Base-by-base conservation (phyloP, 2,797 vertebrate genomes). In the Cirrhinus molitorella region DNA sequence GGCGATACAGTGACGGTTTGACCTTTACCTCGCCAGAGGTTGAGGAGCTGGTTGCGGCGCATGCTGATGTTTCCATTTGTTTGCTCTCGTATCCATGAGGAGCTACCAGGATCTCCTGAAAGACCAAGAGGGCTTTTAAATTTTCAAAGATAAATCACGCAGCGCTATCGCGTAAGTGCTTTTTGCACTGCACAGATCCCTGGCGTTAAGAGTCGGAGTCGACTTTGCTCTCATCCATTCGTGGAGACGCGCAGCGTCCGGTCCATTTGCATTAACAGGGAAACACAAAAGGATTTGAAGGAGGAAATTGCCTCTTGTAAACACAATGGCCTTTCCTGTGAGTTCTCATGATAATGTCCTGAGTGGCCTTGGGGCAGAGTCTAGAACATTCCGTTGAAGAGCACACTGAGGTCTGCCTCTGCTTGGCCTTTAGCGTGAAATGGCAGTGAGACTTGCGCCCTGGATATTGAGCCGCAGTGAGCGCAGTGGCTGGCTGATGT, bases 271-370 rank as follows among this genome's bases (percentile, higher is more conserved):
- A 90, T 87, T 87, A 83, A 85, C 77, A 28, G 84, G 83, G 85
- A 86, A 87, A 83, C 82, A 81, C 81, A 88, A 88, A 88, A 82
- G 80, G 85, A 88, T 89, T 85, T 78, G 88, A 80, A 88, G 81
- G 83, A 88, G 86, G 87, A 88, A 88, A 88, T 86, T 88, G 86
- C 85, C 85, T 87, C 87, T 86, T 86, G 86, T 86, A 88, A 86
- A 87, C 83, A 88, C 80, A 88, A 86, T 84, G 86, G 86, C 78
- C 83, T 87, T 89, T 88, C 86, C 88, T 89, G 83, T 75, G 78
- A 87, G 80, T 88, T 86, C 71, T 87, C 87, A 82, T 86, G 85
- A 86, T 87, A 90, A 88, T 88, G 87, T 86, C 86, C 83, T 83
- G 74, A 85, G 81, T 74, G 80, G 89, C 87, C 86, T 88, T 86